Evolutionary conservation across 2,113 vertebrate genomes (phyloP).

Genomic region (Stictonetta naevosa): DNA sequence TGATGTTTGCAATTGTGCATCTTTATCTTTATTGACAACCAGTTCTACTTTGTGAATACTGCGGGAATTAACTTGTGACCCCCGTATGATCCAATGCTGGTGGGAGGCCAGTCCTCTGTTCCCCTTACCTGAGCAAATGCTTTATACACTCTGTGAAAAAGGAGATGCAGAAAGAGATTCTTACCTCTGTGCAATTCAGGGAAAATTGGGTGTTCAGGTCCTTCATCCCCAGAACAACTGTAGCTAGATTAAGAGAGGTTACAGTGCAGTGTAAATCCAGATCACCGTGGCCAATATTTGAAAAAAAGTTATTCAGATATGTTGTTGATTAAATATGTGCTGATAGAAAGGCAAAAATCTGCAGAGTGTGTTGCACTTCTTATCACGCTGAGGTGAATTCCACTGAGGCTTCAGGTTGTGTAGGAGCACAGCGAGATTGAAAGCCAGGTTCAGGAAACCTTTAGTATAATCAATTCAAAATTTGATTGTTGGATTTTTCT

Average conservation of each 20-base stretch:
- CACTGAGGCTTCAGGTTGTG: rapidly evolving
- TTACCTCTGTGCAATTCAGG: background rate
- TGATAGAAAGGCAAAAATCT: background rate
- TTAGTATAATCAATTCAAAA: background rate
- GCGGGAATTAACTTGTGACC: background rate
- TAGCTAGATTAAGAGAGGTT: background rate
- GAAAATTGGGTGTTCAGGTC: background rate
- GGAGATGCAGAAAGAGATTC: background rate
- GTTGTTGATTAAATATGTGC: background rate
- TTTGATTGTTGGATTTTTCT: background rate
- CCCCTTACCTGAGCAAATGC: background rate
- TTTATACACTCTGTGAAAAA: background rate
- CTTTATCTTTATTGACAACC: background rate
- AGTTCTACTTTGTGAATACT: background rate
- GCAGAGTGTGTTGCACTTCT: background rate
- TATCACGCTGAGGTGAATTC: background rate
- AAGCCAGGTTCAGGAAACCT: background rate
- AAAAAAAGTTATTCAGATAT: background rate
- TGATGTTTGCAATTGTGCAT: background rate
- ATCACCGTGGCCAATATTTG: background rate
- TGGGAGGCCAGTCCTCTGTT: background rate
- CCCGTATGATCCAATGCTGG: background rate
- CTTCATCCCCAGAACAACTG: background rate
- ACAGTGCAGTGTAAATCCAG: background rate
- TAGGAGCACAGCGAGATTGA: background rate